Conservation (phyloP, 2,888 invertebrate genomes). For the Pseudolycoriella hygida region DNA sequence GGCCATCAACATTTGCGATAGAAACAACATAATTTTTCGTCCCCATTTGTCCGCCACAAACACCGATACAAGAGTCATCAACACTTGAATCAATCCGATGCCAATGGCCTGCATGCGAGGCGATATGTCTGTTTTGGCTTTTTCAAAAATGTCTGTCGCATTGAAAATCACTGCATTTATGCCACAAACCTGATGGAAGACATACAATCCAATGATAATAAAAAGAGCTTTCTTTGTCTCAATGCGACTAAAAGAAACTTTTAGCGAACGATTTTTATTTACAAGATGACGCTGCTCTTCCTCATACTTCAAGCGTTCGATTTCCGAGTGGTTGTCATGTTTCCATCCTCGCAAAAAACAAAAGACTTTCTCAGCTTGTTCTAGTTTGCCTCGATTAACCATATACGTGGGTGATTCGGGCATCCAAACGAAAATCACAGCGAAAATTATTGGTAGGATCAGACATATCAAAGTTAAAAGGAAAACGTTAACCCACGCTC, state of each 20-base stretch:
- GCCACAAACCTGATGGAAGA: constrained; percentile 76
- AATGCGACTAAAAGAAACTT: too few relatives aligned
- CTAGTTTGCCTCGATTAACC: constrained; percentile 19
- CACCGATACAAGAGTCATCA: constrained; percentile 46
- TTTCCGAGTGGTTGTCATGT: too few relatives aligned
- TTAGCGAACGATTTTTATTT: too few relatives aligned
- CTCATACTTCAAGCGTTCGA: too few relatives aligned
- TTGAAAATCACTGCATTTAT: constrained; percentile 75
- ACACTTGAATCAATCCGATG: constrained; percentile 67
- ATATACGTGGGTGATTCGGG: constrained; percentile 72
- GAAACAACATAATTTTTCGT: constrained; percentile 52
- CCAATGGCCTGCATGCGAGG: constrained; percentile 51
- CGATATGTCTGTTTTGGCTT: constrained; percentile 30
- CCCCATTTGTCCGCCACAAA: constrained; percentile 67
- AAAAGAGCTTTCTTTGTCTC: constrained; percentile 43
- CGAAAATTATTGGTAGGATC: constrained; percentile 42
- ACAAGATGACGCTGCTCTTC: too few relatives aligned
- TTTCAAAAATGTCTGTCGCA: constrained; percentile 48
- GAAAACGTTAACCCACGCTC: constrained; percentile 20
- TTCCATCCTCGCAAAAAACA: too few relatives aligned
- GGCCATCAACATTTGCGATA: constrained; percentile 54
- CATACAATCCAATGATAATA: constrained; percentile 64
- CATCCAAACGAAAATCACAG: constrained; percentile 56
- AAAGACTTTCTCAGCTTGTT: too few relatives aligned
- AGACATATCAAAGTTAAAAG: constrained; percentile 21